Evolutionary conservation across 64 coral and sea anemone genomes (phyloP).

Genomic region (Montipora efflorescens): DNA sequence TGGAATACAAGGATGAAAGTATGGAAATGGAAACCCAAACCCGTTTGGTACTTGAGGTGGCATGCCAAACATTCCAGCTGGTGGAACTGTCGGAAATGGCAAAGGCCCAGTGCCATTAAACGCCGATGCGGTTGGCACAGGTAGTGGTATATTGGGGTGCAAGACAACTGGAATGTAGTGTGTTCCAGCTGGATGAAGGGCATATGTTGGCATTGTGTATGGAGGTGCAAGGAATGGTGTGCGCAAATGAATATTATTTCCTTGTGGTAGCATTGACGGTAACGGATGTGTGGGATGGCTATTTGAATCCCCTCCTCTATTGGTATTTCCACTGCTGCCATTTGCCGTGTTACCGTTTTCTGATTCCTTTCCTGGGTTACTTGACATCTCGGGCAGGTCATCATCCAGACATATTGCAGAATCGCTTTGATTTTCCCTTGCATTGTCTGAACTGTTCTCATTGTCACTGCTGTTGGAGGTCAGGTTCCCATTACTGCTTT

Average conservation of each 20-base stretch:
- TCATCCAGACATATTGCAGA: conserved; percentile 54
- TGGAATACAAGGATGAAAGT: conserved; percentile 9
- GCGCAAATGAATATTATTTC: conserved; percentile 50
- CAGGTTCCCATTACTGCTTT: conserved; percentile 14
- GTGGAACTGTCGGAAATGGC: conserved; percentile 18
- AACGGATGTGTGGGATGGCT: background rate
- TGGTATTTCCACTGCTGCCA: conserved; percentile 19
- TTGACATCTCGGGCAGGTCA: conserved; percentile 10
- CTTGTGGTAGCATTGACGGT: conserved; percentile 39
- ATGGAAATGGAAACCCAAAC: conserved; percentile 40
- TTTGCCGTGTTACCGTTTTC: conserved; percentile 39
- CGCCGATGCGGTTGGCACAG: background rate
- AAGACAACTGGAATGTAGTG: conserved; percentile 90
- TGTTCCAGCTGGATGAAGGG: conserved; percentile 85
- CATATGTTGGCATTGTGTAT: conserved; percentile 82
- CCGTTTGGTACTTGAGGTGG: conserved; percentile 9
- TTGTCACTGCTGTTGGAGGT: conserved; percentile 42
- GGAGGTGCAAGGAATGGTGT: conserved; percentile 52
- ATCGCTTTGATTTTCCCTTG: conserved; percentile 65
- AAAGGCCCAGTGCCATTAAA: conserved; percentile 36
- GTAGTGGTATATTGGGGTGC: conserved; percentile 77
- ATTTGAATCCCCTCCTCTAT: conserved; percentile 11
- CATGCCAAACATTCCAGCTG: conserved; percentile 16
- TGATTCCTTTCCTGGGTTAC: conserved; percentile 17
- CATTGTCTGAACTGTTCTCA: conserved; percentile 74